These are phyloP conservation scores for Garra rufa DNA, from an alignment of 2,113 vertebrate species.

Conservation along the genomic window DNA sequence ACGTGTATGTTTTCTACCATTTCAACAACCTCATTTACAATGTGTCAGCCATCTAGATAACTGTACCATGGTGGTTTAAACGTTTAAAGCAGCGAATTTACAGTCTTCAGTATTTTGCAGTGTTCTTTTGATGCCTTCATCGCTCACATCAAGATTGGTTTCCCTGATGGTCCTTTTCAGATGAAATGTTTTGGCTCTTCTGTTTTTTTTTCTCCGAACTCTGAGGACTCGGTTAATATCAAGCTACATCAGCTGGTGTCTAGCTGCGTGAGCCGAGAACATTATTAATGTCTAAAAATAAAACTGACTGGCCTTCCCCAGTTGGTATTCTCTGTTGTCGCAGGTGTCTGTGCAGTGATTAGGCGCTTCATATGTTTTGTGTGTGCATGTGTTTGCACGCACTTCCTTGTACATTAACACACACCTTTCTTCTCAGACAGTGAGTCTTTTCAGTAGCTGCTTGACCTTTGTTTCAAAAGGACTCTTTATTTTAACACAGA, in stretches of 20 bases:
- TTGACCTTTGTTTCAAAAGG: neutral
- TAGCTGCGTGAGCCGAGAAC: neutral
- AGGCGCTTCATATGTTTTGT: neutral
- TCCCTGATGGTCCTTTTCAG: neutral
- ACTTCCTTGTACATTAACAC: neutral
- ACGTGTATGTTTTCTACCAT: too few species aligned
- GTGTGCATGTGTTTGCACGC: neutral
- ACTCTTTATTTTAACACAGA: neutral
- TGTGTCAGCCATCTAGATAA: neutral
- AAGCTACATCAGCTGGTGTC: neutral
- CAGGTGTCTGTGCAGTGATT: slow-evolving; percentile 1
- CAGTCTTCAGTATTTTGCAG: neutral
- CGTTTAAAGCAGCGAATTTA: too few species aligned
- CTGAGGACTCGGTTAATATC: neutral
- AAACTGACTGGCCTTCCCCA: neutral
- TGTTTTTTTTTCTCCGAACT: neutral
- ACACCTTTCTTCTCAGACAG: neutral
- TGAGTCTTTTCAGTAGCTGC: neutral
- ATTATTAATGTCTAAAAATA: slow-evolving; percentile 26
- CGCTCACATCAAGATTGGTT: neutral
- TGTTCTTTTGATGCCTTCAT: neutral
- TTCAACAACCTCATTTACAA: neutral
- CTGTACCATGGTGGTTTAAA: neutral
- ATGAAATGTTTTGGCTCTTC: neutral
- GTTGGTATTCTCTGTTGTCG: neutral